Conservation (phyloP, 1,140 invertebrate species). For the Asobara japonica region DNA sequence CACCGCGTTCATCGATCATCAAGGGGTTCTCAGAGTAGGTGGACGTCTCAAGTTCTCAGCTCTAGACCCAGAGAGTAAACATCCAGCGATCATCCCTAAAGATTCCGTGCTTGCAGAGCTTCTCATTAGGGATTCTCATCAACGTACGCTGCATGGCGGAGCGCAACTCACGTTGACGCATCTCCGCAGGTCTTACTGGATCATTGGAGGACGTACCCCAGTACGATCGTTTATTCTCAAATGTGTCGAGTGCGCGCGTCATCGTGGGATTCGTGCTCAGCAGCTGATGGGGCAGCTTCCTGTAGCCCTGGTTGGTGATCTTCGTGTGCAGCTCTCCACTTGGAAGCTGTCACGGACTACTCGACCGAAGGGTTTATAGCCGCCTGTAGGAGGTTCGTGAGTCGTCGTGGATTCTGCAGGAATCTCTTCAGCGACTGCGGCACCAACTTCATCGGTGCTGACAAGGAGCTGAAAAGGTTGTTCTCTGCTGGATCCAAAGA, state of each 20-base stretch:
- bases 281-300: conserved; percentile 52
- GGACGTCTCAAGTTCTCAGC: conserved; percentile 42
- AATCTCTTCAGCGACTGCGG: conserved; percentile 1
- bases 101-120: conserved; percentile 36
- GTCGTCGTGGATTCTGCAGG: neutral
- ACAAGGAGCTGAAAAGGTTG: neutral
- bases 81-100: conserved; percentile 44
- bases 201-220: no score
- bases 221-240: no score
- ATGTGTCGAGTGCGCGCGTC: no score
- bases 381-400: no score
- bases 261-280: conserved; percentile 27
- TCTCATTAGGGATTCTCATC: conserved; percentile 40
- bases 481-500: conserved; percentile 10
- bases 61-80: conserved; percentile 35
- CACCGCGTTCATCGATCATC: conserved; percentile 35
- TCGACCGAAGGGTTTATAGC: no score
- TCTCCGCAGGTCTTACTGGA: no score
- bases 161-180: no score
- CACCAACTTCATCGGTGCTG: neutral
- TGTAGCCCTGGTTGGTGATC: conserved; percentile 34
- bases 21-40: conserved; percentile 32
- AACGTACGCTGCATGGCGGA: no score
- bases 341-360: no score
- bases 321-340: neutral